Percentiles rank a stretch among this genome's conserved stretches.
Conservation (phyloP, 1,140 invertebrate genomes). For the Megalopta genalis region DNA sequence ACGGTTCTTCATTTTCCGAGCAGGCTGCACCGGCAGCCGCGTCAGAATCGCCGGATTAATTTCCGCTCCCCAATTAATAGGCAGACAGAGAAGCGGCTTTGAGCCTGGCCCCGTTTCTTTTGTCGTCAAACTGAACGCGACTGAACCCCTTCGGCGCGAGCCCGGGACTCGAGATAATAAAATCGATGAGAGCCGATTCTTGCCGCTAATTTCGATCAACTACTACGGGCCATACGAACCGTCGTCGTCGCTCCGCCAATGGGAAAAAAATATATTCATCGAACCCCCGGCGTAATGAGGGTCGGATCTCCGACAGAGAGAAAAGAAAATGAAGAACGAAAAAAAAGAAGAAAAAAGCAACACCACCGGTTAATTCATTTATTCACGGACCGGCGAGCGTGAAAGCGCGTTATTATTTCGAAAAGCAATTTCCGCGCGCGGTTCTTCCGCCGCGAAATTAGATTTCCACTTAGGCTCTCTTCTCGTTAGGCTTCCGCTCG, state of each 20-base stretch:
- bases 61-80: slow-evolving; percentile 44
- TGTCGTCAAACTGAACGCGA: slow-evolving; percentile 31
- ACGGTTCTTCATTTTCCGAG: not conserved
- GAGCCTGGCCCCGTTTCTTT: slow-evolving; percentile 7
- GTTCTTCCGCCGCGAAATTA: not conserved
- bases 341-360: too few species aligned
- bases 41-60: slow-evolving; percentile 32
- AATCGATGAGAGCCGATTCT: slow-evolving; percentile 45
- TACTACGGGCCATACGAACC: too few species aligned
- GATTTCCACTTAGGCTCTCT: not conserved
- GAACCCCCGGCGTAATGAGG: not conserved
- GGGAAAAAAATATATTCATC: not conserved
- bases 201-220: slow-evolving; percentile 35
- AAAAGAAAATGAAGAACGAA: too few species aligned
- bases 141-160: slow-evolving; percentile 1
- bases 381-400: not conserved
- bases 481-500: not conserved
- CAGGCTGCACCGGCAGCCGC: not conserved
- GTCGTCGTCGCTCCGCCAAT: not conserved
- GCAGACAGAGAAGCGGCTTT: not conserved
- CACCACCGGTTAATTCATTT: not conserved
- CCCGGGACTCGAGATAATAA: slow-evolving; percentile 48
- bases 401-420: not conserved
- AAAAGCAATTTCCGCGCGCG: too few species aligned
- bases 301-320: not conserved